These are phyloP conservation scores for Aphaenogaster rudis DNA, from an alignment of 1,140 invertebrate species.

Conservation along the genomic window DNA sequence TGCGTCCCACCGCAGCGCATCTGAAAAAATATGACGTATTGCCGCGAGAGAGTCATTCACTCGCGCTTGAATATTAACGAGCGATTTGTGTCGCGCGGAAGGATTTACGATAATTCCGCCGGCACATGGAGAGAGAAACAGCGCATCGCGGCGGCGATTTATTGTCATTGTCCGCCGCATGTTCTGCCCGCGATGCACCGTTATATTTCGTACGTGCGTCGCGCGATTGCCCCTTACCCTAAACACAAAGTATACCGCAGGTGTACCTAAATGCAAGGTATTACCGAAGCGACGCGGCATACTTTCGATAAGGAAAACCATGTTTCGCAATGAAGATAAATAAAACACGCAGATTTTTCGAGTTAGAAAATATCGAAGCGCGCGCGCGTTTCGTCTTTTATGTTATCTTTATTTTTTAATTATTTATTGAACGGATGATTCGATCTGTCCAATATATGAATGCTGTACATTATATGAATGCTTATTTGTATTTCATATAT, in stretches of 20 bases:
- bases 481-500: constrained; percentile 27
- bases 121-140: constrained; percentile 1
- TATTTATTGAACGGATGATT: constrained; percentile 18
- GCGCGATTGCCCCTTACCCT: constrained; percentile 1
- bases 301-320: background rate
- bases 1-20: constrained; percentile 6
- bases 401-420: constrained; percentile 16
- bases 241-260: constrained; percentile 19
- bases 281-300: background rate
- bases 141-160: constrained; percentile 24
- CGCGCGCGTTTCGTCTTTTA: background rate
- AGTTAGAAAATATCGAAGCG: constrained; percentile 15
- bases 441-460: constrained; percentile 1
- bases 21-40: constrained; percentile 44
- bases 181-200: constrained; percentile 44
- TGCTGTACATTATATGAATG: constrained; percentile 40
- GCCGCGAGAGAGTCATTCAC: constrained; percentile 44
- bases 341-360: background rate
- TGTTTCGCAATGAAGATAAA: background rate
- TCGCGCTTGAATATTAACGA: constrained; percentile 50
- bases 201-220: constrained; percentile 51
- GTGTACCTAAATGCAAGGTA: background rate
- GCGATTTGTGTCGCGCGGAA: constrained; percentile 33
- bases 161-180: constrained; percentile 42
- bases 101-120: constrained; percentile 47